Percentiles rank a stretch among this genome's conserved stretches.
Evolutionary conservation across 2,797 vertebrate species (phyloP).

Genomic region (Sebastes variabilis): DNA sequence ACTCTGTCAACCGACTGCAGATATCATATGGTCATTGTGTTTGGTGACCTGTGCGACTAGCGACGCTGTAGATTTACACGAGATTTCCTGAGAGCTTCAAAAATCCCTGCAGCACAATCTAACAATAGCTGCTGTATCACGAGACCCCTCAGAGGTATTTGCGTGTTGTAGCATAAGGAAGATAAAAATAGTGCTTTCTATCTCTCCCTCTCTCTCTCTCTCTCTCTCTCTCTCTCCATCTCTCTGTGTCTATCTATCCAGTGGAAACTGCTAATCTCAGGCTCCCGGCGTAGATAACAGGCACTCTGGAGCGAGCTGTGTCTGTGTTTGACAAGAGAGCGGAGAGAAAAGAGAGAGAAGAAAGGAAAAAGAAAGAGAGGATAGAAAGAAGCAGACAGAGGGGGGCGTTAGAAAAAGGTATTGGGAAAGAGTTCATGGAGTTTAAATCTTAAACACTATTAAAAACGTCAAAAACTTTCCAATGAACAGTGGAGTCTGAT

Average conservation of each 20-base stretch:
- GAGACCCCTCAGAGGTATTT: slow-evolving; percentile 44
- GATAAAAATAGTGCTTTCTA: slow-evolving; percentile 61
- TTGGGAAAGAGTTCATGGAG: background rate
- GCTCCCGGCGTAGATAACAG: background rate
- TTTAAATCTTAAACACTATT: background rate
- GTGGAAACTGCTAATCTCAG: slow-evolving; percentile 1
- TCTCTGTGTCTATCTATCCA: background rate
- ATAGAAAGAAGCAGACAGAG: background rate
- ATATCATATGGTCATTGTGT: background rate
- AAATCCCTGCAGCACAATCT: slow-evolving; percentile 43
- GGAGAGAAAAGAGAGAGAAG: background rate
- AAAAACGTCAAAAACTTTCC: background rate
- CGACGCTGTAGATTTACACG: slow-evolving; percentile 1
- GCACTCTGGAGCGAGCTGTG: background rate
- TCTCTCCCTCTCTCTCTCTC: background rate
- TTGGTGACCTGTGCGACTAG: background rate
- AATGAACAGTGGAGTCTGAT: background rate
- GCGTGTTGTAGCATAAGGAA: slow-evolving; percentile 42
- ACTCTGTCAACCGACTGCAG: background rate
- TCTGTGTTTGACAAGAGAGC: background rate
- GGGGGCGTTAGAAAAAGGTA: background rate
- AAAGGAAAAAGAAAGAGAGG: background rate
- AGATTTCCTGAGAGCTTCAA: slow-evolving; percentile 23
- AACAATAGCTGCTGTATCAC: slow-evolving; percentile 63
- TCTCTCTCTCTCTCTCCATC: background rate